Evolutionary conservation across 1,140 invertebrate species (phyloP), one percentile per base, ranked within the genome.

Genomic region (Halesus radiatus): DNA sequence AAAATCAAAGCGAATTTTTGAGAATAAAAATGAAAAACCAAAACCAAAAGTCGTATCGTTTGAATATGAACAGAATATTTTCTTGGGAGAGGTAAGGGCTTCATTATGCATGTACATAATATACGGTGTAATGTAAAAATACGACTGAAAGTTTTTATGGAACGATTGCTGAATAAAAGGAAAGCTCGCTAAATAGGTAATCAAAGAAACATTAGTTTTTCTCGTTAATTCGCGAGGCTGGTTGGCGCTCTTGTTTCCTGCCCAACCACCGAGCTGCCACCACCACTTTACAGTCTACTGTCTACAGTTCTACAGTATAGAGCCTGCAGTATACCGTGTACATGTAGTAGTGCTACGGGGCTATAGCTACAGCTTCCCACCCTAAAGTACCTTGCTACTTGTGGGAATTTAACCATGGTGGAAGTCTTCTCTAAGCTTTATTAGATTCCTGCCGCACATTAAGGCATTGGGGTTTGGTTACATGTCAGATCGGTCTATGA

Each of bases 121-220:
- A 45, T 13, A 45, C 37, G 37, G 13, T 45, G 10, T 45, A 45
- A 45, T 45, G 37, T 5, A 29, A 29, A 29, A 29, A 29, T 5
- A 5, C 2, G 5, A 5, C 37, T 45, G 37, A 45, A 45, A 45
- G 37, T 45, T 45, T 45, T 7, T 70, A 74, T 54, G 29, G 50
- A 54, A 10, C 8, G 66, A 32, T 64, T 53, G 58, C 37, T 79
- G 70, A 81, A 81, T 78, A 81, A 74, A 74, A 26, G 45, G 56
- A 78, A 78, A 78, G 76, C n/a, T 53, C 62, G 70, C 45, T 78
- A 78, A 79, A 76, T 79, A 70, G 66, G 76, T 79, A 79, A 81
- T 81, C 70, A 81, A 81, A 81, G 80, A 79, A 81, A 79, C 80
- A 81, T 81, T 76, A 79, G 76, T 78, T 81, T 56, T 79, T 58